These are phyloP conservation scores for Spisula solida DNA, from an alignment of 2,888 invertebrate species.

Conservation along the genomic window DNA sequence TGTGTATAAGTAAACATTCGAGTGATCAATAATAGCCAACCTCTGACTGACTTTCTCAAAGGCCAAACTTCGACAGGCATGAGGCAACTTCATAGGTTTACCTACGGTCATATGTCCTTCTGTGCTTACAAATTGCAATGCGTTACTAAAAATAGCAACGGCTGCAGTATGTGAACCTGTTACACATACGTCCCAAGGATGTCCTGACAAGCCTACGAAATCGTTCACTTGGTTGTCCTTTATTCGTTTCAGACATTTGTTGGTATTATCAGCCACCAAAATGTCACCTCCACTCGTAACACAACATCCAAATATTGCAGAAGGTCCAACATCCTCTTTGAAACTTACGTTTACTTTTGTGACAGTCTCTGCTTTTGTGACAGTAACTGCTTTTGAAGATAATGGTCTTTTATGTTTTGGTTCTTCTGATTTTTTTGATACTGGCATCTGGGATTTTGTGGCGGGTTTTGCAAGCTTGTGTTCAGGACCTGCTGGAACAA, in stretches of 20 bases:
- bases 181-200: constrained; percentile 5
- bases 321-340: not conserved
- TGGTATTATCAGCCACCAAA: not conserved
- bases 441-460: not conserved
- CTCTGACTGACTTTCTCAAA: not conserved
- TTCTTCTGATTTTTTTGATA: not conserved
- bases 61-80: not conserved
- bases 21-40: not conserved
- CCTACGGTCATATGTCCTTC: not conserved
- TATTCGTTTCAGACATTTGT: not conserved
- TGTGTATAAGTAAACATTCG: not conserved
- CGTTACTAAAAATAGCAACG: not conserved
- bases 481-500: not conserved
- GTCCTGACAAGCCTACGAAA: not conserved
- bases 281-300: not conserved
- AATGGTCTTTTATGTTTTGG: too few species aligned
- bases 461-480: not conserved
- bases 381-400: not conserved
- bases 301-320: not conserved
- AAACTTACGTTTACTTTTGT: not conserved
- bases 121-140: not conserved
- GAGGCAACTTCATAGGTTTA: not conserved
- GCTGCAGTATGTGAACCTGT: not conserved
- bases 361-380: not conserved
- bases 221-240: not conserved